Conservation (phyloP, 2,888 invertebrate genomes). For the Sphaerophoria rueppellii region DNA sequence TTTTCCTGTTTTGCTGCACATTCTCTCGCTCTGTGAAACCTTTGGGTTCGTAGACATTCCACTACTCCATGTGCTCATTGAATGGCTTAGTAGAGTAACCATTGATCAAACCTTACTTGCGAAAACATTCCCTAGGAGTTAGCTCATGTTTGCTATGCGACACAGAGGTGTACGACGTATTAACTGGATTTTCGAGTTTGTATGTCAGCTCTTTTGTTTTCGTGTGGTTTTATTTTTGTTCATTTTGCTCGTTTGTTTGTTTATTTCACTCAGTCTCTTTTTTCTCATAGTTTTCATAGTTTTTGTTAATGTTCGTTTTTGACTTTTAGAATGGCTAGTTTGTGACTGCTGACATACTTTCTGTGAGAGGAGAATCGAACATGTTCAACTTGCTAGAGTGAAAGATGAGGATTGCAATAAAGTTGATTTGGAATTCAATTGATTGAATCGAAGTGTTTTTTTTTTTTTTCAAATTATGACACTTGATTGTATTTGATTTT, state of each 20-base stretch:
- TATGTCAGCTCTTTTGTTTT: slow-evolving; percentile 60
- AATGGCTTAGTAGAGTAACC: slow-evolving; percentile 20
- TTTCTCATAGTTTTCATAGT: not conserved
- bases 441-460: not conserved
- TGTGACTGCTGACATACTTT: slow-evolving; percentile 54
- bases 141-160: not conserved
- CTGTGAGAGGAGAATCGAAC: not conserved
- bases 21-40: not conserved
- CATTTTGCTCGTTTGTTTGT: not conserved
- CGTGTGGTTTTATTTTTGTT: not conserved
- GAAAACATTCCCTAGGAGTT: slow-evolving; percentile 14
- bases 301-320: slow-evolving; percentile 21
- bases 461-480: not conserved
- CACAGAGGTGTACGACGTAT: not conserved
- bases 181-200: slow-evolving; percentile 47
- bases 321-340: slow-evolving; percentile 22
- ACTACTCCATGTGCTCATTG: slow-evolving; percentile 28
- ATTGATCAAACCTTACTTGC: slow-evolving; percentile 31
- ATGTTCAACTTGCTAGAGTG: not conserved
- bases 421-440: not conserved
- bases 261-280: not conserved
- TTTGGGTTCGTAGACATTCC: not conserved
- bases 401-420: not conserved
- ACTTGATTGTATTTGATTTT: not conserved
- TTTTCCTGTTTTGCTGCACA: not conserved